These are phyloP conservation scores for Camelus bactrianus DNA, from an alignment of 2,113 vertebrate species.

Conservation along the genomic window DNA sequence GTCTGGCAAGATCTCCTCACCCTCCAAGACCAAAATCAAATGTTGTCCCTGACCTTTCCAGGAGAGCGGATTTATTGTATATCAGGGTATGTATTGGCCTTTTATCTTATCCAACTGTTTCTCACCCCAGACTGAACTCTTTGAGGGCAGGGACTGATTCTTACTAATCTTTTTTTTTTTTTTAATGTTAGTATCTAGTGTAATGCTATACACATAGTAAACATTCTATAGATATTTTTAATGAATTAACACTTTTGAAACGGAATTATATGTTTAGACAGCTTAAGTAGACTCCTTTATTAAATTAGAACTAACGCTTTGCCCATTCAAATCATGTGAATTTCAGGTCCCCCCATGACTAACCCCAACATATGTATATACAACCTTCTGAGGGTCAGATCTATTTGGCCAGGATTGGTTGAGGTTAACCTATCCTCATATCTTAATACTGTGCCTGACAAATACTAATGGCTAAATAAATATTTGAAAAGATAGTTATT, in stretches of 20 bases:
- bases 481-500: neutral
- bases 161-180: neutral
- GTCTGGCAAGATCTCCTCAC: neutral
- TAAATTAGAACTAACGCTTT: neutral
- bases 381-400: neutral
- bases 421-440: neutral
- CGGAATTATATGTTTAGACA: neutral
- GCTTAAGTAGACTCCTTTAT: neutral
- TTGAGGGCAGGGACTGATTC: neutral
- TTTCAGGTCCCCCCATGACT: neutral
- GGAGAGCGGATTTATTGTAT: neutral
- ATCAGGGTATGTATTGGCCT: neutral
- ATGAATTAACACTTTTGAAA: neutral
- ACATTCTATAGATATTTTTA: conserved; percentile 16
- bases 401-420: neutral
- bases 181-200: neutral
- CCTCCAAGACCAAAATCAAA: neutral
- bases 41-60: neutral
- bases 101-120: neutral
- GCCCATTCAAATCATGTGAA: neutral
- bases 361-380: neutral
- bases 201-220: neutral
- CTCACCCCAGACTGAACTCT: neutral
- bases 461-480: neutral
- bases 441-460: neutral